These are phyloP conservation scores for Orthosia gracilis DNA, from an alignment of 2,888 invertebrate genomes.

Conservation along the genomic window DNA sequence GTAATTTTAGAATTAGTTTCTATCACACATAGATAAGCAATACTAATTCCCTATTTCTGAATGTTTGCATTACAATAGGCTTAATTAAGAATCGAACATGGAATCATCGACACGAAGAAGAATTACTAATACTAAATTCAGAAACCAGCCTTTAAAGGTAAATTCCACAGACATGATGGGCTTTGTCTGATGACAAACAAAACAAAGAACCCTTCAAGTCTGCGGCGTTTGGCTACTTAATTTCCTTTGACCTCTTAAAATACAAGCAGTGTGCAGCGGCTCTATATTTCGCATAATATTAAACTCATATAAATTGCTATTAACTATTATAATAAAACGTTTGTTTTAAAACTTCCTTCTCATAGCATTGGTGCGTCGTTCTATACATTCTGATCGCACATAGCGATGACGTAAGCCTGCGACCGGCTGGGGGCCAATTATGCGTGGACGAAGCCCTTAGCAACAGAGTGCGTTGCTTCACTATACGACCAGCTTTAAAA, in stretches of 20 bases:
- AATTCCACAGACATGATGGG: no score
- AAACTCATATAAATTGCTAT: conserved; percentile 17
- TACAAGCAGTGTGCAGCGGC: neutral
- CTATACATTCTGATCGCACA: conserved; percentile 79
- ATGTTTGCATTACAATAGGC: no score
- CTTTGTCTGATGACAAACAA: no score
- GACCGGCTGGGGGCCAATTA: conserved; percentile 79
- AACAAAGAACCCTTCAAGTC: no score
- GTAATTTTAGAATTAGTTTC: neutral
- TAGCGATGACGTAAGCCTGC: conserved; percentile 83
- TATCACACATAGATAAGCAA: neutral
- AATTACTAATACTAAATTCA: no score
- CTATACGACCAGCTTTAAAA: conserved; percentile 52
- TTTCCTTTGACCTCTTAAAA: neutral
- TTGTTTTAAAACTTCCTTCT: conserved; percentile 59
- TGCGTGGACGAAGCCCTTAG: conserved; percentile 82
- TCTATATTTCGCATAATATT: neutral
- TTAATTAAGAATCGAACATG: no score
- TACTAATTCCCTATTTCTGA: no score
- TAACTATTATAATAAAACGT: conserved; percentile 16
- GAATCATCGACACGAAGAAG: no score
- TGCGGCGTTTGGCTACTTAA: no score
- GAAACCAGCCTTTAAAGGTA: no score
- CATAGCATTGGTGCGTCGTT: conserved; percentile 57
- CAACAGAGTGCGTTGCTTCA: conserved; percentile 83